Evolutionary conservation across 2,797 vertebrate genomes (phyloP), one percentile per base, ranked within the genome.

Genomic region (Cryptoblepharus egeriae): DNA sequence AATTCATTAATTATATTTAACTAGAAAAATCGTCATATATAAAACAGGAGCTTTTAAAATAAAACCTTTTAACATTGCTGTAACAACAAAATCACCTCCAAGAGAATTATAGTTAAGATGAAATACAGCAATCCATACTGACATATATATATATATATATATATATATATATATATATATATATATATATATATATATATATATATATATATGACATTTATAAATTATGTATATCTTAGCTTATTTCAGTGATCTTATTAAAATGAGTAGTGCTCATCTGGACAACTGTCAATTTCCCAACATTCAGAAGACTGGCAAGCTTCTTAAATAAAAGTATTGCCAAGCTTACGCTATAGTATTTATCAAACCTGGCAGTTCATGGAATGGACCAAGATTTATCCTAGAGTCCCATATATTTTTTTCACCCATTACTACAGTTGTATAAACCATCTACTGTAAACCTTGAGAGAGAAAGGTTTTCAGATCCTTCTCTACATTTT

Each of bases 191-290:
- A n/a, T n/a, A n/a, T n/a, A n/a, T n/a, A n/a, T n/a, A n/a, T n/a
- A 58, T 68, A 72, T 24, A 26, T 3, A 72, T 68, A 39, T 22
- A 71, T 28, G 74, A 69, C 61, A 77, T 87, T 71, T 75, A 92
- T 85, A 91, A 90, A 90, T 85, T 85, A 89, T 86, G 83, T 84
- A 88, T 77, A 81, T 45, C 70, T 70, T 58, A 4, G 2, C 32
- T 81, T 81, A 80, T 78, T 78, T 67, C 68, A 81, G n/a, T 80
- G 82, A n/a, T 73, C 79, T 75, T 11, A 74, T 88, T 88, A 89
- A 35, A 18, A 79, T 85, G 88, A 79, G 79, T 1, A 86, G 88
- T 85, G 76, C 63, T 86, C 79, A 87, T 84, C 74, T 83, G 85
- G 88, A 90, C 88, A 85, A 77, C n/a, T 88, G 79, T 80, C 82